phyloP scores from a whole-genome alignment of 1,140 invertebrate genomes.

The Belonocnema kinseyi region DNA sequence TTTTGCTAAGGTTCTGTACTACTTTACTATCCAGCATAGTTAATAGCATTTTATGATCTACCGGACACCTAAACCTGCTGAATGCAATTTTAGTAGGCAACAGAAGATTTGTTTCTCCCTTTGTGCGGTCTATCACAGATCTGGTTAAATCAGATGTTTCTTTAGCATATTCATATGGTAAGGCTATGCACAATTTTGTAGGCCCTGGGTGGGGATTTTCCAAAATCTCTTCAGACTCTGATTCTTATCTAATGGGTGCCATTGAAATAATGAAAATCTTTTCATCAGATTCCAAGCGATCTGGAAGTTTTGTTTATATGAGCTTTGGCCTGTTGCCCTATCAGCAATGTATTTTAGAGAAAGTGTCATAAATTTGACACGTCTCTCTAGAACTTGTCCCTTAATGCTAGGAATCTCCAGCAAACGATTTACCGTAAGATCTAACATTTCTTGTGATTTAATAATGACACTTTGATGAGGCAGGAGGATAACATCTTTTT shows the following conservation, averaged over 20 bases:
- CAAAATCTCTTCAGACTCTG: background rate
- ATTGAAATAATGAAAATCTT: background rate
- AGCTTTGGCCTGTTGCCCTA: background rate
- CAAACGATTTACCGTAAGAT: no score
- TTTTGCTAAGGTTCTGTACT: no score
- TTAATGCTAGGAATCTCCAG: background rate
- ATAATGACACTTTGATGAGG: background rate
- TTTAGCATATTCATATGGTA: background rate
- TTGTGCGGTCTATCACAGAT: no score
- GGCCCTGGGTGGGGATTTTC: background rate
- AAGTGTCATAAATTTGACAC: no score
- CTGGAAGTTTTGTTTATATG: background rate
- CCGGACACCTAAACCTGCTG: no score
- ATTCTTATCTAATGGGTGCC: background rate
- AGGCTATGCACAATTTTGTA: background rate
- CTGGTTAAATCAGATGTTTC: background rate
- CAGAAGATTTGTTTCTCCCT: background rate
- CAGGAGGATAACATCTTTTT: background rate
- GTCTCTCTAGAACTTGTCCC: background rate
- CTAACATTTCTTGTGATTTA: no score
- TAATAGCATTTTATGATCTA: no score
- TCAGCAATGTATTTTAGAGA: conserved; percentile 2
- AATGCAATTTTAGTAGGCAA: background rate
- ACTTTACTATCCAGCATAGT: no score
- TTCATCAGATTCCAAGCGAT: background rate